Base-by-base conservation (phyloP, 2,888 invertebrate species). In the Synergus japonicus region DNA sequence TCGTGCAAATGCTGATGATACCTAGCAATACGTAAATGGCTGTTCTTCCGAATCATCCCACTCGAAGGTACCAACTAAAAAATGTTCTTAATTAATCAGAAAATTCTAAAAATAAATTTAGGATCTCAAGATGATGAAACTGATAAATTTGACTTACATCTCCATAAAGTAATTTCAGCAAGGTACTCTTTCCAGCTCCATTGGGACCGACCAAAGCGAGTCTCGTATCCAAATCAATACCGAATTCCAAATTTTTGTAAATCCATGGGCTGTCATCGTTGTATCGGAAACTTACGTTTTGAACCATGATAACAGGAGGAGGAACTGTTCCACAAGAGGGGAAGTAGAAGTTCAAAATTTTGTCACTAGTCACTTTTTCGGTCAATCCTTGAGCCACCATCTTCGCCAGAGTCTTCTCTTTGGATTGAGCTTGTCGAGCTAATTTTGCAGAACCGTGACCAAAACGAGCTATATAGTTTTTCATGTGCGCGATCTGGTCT, bases 1-100 rank as follows among this genome's bases (percentile, higher is more conserved):
- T 99, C 99, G 89, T 98, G 98, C 88, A 99, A 94, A 93, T 99
- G 99, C 93, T 99, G 99, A 93, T 99, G 99, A 93, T 99, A 99
- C 87, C 99, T 95, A 2, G 98, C 99, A 88, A 99, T 98, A 85
- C 98, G 96, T 90, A 99, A 94, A 94, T 99, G 99, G 0, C 99
- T 98, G 93, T 99, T 99, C 93, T 98, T 97, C 85, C 99, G 95
- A 89, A 99, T 98, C 96, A 99, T 97, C 37, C 99, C 99, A 84
- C 97, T 97, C 5, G 96, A 95, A 22, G 99, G 99, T 84, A 97
- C 95, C 90, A 99, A 93, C 96, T 97, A 60, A 67, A 80, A 77
- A 15, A 54, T 54, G 43, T 73, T 37, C 46, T 73, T 29, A 18
- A 60, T 65, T 18, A 81, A 60, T 78, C 73, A 49, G 22, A 76